Percentiles rank a stretch among this genome's conserved stretches.
Conservation (phyloP, 2,113 vertebrate species). For the Condylura cristata region DNA sequence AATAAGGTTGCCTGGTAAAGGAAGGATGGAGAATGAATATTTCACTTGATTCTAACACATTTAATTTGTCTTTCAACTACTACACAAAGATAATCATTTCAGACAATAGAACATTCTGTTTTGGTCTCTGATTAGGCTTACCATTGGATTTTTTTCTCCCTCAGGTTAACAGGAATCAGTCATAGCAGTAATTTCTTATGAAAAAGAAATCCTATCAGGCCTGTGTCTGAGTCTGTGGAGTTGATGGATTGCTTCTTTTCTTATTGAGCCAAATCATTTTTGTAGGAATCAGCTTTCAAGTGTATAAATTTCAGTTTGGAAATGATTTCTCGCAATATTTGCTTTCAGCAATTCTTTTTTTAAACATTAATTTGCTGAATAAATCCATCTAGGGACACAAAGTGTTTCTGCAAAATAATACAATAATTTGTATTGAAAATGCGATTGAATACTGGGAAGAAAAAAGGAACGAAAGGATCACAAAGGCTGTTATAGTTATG, state of each 20-base stretch:
- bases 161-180: constrained; percentile 52
- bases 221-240: not conserved
- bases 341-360: constrained; percentile 75
- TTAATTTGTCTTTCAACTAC: constrained; percentile 60
- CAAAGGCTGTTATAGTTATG: constrained; percentile 53
- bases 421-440: constrained; percentile 72
- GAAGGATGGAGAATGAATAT: not conserved
- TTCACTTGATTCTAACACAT: constrained; percentile 60
- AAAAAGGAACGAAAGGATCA: constrained; percentile 68
- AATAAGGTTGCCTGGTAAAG: not conserved
- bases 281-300: constrained; percentile 57
- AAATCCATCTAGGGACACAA: constrained; percentile 61
- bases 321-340: constrained; percentile 70
- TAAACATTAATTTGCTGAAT: constrained; percentile 71
- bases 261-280: constrained; percentile 62
- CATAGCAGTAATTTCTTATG: constrained; percentile 33
- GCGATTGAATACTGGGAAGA: constrained; percentile 65
- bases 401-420: constrained; percentile 80
- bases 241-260: constrained; percentile 56
- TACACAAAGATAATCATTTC: constrained; percentile 49
- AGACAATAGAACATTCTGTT: constrained; percentile 67
- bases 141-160: not conserved
- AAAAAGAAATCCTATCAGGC: constrained; percentile 74
- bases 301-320: constrained; percentile 68
- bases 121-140: constrained; percentile 61